phyloP scores from a whole-genome alignment of 1,140 invertebrate genomes.

The Reticulitermes speratus region DNA sequence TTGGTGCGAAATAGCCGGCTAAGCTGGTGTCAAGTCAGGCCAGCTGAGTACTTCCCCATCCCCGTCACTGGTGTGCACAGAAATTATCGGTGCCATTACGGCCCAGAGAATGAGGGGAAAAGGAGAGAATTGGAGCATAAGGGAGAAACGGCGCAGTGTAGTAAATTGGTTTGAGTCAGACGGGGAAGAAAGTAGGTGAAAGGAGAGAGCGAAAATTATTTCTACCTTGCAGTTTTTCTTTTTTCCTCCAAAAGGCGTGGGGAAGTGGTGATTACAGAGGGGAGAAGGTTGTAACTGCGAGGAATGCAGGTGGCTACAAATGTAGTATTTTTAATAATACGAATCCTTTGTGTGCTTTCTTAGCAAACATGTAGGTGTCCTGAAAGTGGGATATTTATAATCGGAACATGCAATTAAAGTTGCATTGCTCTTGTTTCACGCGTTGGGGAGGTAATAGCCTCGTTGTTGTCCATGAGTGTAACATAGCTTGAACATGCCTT shows the following conservation, averaged over 20 bases:
- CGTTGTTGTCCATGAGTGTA: neutral
- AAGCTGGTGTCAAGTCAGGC: too few relatives aligned
- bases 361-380: neutral
- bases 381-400: neutral
- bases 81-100: neutral
- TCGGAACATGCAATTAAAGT: neutral
- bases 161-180: neutral
- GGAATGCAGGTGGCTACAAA: neutral
- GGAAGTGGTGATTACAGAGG: neutral
- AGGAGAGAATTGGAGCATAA: neutral
- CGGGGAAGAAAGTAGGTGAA: neutral
- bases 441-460: neutral
- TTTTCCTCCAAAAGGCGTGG: neutral
- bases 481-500: neutral
- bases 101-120: neutral
- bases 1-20: too few relatives aligned
- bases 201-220: neutral
- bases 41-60: too few relatives aligned
- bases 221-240: neutral
- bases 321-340: neutral
- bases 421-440: neutral
- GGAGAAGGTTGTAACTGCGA: neutral
- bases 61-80: neutral
- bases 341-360: neutral
- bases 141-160: neutral